Evolutionary conservation across 1,140 invertebrate species (phyloP), one percentile per base, ranked within the genome.

Genomic region (Ips typographus): DNA sequence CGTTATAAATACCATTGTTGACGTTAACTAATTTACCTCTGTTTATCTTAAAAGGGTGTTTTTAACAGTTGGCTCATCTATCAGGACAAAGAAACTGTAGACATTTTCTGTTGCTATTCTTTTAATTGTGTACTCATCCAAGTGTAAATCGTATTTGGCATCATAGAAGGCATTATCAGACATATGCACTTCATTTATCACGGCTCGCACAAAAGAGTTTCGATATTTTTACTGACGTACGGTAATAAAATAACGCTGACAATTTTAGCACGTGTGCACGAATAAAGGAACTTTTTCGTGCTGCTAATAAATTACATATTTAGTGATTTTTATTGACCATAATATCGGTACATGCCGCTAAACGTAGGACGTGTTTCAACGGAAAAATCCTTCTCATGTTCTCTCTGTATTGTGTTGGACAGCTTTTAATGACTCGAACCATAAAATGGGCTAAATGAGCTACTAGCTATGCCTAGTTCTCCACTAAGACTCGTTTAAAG

Each of bases 261-360:
- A 7, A 39, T 37, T 22, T 56, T 56, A 56, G 53, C 53, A 56
- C 53, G 53, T 56, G 53, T 4, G 7, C 5, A 56, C 8, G 38
- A 8, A 56, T 40, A 40, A 42, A 59, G 4, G 40, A 39, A n/a
- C 40, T 40, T 59, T 59, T 6, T 59, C 6, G 40, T 59, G 41
- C 57, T 59, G 57, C 4, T 42, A 59, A 59, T 40, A 59, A 59
- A 59, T 59, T 59, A 59, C 41, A 55, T 55, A 59, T 56, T 56
- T 56, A 22, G 53, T 6, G 53, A 56, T 56, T 56, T 56, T 56
- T 56, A 56, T 56, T 56, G 53, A 37, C 53, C 53, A 56, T 56
- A 56, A 56, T 39, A 56, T 39, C 36, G 7, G 2, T 37, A n/a
- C 38, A 56, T 37, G 53, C 53, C 53, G 36, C 53, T 56, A 56